Percentiles rank a stretch among this genome's conserved stretches.
Conservation (phyloP, 2,797 vertebrate genomes). For the Amniataba percoides region DNA sequence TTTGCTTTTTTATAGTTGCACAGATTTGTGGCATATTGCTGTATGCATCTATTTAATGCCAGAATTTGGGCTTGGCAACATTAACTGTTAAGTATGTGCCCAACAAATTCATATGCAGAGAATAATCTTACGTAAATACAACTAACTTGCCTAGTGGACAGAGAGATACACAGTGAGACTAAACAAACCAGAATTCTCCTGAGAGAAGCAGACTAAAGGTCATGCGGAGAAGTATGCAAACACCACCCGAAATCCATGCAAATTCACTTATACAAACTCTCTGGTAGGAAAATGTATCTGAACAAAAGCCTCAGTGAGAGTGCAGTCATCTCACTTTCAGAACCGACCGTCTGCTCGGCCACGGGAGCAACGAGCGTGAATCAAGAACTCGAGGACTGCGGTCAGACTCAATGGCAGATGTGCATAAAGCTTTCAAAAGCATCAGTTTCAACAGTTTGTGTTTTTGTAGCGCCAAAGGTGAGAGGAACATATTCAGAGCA, state of each 20-base stretch:
- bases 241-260: conserved; percentile 55
- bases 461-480: neutral
- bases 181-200: conserved; percentile 11
- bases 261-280: conserved; percentile 45
- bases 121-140: neutral
- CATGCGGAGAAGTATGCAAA: conserved; percentile 64
- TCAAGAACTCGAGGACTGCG: conserved; percentile 26
- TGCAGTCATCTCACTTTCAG: conserved; percentile 44
- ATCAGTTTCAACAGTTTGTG: conserved; percentile 1
- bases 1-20: neutral
- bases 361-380: neutral
- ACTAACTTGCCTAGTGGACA: neutral
- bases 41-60: neutral
- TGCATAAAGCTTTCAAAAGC: conserved; percentile 38
- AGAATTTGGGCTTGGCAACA: neutral
- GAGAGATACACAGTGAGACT: neutral
- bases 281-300: conserved; percentile 29
- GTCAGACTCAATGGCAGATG: conserved; percentile 31
- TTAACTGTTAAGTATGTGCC: neutral
- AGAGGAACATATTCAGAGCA: conserved; percentile 3
- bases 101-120: neutral
- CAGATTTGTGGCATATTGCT: neutral
- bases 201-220: conserved; percentile 49
- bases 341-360: conserved; percentile 7
- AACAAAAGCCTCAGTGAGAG: conserved; percentile 35